Evolutionary conservation across 2,888 invertebrate species (phyloP), one percentile per base, ranked within the genome.

Genomic region (Latrodectus hesperus): DNA sequence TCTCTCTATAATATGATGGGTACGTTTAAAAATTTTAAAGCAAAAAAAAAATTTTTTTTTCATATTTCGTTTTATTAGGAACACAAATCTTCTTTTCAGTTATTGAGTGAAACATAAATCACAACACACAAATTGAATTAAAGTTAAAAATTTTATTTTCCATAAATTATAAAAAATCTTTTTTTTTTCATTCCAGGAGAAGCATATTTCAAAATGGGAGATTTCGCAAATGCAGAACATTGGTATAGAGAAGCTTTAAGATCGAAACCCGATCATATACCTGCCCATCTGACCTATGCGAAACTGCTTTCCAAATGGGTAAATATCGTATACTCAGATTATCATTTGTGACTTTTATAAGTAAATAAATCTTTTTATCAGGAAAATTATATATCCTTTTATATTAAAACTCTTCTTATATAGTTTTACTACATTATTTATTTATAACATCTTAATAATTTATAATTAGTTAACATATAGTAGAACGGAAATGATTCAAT

Each of bases 261-360:
- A 89, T 94, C 94, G 85, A 95, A 96, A 92, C 95, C 97, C 16
- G 95, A 96, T 92, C 97, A 97, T 93, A 95, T 96, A 80, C 96
- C 96, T 68, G 96, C 97, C 83, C 96, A 97, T 92, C 94, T 98
- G 91, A 97, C 97, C 74, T 96, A 97, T 92, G 98, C 97, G 78
- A 96, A 97, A 92, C 95, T 98, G 90, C 94, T 97, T 88, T 96
- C 97, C 75, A 95, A 96, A 93, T 96, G 96, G 92, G 89, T 89
- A 88, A 81, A 84, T 51, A 14, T 5, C 52, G n/a, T 38, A 17
- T n/a, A 64, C 5, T 64, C 4, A 16, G 6, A 38, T 38, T 38
- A 38, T 38, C 4, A 38, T 38, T 4, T 6, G 5, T 38, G 38
- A 38, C 38, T 38, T 38, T 38, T 38, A 38, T 38, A 38, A 1